phyloP scores from a whole-genome alignment of 30 jellyfish, hydroid and myxozoan genomes.

The Turritopsis rubra region DNA sequence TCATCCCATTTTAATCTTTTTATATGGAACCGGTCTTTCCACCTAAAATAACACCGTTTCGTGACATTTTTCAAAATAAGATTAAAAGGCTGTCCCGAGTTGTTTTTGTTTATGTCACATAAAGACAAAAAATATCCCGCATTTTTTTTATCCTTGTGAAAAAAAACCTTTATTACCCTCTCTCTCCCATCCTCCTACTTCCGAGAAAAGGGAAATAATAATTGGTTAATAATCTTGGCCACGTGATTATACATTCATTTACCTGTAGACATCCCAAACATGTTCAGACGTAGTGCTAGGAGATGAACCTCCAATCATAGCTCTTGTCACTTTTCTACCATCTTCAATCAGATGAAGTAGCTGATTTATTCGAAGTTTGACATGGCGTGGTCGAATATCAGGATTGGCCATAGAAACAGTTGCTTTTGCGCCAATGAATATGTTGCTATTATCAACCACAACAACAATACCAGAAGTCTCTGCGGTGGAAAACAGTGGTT shows the following conservation, averaged over 20 bases:
- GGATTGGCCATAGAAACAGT: conserved; percentile 71
- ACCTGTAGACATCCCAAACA: conserved; percentile 95
- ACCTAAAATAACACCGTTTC: too few species aligned
- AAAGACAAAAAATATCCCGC: too few species aligned
- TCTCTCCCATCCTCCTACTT: too few species aligned
- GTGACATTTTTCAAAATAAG: too few species aligned
- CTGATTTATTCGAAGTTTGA: conserved; percentile 62
- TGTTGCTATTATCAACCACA: conserved; percentile 79
- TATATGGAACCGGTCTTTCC: too few species aligned
- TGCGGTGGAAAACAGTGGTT: conserved; percentile 4
- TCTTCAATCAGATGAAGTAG: conserved; percentile 55
- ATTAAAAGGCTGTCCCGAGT: too few species aligned
- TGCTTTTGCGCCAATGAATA: conserved; percentile 87
- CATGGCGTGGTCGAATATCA: conserved; percentile 58
- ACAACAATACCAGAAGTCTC: conserved; percentile 38
- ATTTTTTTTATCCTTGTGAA: too few species aligned
- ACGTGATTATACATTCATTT: background rate
- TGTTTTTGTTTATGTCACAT: too few species aligned
- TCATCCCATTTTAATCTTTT: too few species aligned
- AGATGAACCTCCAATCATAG: conserved; percentile 76
- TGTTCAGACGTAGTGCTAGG: conserved; percentile 62
- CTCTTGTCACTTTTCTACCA: conserved; percentile 58
- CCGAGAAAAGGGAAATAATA: background rate
- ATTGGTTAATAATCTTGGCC: background rate
- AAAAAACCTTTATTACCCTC: too few species aligned